These are phyloP conservation scores for Drosophila lacertosa DNA, from an alignment of 1,140 invertebrate genomes.

Conservation along the genomic window DNA sequence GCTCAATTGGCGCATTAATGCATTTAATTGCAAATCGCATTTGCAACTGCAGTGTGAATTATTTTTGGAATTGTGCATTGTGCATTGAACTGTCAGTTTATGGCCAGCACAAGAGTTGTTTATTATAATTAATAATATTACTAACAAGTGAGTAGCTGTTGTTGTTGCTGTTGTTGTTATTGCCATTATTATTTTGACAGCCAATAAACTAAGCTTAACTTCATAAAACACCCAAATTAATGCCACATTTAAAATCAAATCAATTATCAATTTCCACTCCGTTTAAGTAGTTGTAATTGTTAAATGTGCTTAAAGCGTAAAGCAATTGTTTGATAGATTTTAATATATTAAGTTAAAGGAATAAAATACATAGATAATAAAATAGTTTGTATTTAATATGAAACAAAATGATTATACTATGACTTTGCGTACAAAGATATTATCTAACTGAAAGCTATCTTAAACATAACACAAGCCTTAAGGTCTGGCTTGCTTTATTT, in stretches of 20 bases:
- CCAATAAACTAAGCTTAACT: background rate
- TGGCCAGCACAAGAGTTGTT: background rate
- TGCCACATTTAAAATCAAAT: background rate
- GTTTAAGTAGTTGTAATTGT: too few species aligned
- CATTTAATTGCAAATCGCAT: conserved; percentile 55
- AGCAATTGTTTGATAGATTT: too few species aligned
- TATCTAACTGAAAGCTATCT: background rate
- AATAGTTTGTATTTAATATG: too few species aligned
- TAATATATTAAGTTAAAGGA: too few species aligned
- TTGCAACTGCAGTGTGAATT: conserved; percentile 25
- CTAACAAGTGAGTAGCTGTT: background rate
- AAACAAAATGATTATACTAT: too few species aligned
- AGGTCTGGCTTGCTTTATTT: background rate
- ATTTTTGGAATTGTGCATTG: conserved; percentile 22
- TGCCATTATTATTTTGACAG: background rate
- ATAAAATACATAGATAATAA: too few species aligned
- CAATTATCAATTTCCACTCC: background rate
- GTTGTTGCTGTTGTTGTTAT: background rate
- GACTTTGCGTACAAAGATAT: too few species aligned
- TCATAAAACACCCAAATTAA: background rate
- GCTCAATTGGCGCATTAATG: conserved; percentile 53
- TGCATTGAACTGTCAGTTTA: conserved; percentile 36
- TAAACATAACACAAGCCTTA: background rate
- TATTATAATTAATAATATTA: conserved; percentile 4
- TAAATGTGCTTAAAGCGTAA: too few species aligned